phyloP scores from a whole-genome alignment of 2,113 vertebrate species.

The Cyphomyrus plagiostoma region DNA sequence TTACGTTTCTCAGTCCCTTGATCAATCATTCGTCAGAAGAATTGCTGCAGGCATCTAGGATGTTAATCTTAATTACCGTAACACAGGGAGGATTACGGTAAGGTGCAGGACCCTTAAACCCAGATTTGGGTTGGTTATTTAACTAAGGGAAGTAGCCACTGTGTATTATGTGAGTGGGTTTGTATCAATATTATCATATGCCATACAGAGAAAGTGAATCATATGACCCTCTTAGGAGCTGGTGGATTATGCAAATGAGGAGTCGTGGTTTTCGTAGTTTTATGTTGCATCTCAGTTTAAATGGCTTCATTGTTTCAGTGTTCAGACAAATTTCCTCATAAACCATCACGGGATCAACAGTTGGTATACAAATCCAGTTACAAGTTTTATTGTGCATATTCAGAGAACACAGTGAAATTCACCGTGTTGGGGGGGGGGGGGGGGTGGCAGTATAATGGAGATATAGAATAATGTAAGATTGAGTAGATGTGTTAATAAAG shows the following conservation, averaged over 20 bases:
- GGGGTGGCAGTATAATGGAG: not conserved
- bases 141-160: not conserved
- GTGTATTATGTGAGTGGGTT: not conserved
- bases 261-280: not conserved
- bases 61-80: not conserved
- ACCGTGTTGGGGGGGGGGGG: not conserved
- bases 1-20: not conserved
- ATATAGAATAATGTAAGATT: not conserved
- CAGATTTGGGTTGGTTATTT: not conserved
- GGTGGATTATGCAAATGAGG: not conserved
- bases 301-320: not conserved
- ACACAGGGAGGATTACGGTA: not conserved
- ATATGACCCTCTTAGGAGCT: not conserved
- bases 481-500: not conserved
- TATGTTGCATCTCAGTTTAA: not conserved
- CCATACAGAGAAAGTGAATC: not conserved
- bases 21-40: not conserved
- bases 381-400: not conserved
- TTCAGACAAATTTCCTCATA: not conserved
- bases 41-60: not conserved
- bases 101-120: not conserved
- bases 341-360: not conserved
- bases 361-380: not conserved
- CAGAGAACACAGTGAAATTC: not conserved
- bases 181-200: not conserved